Evolutionary conservation across 2,113 vertebrate genomes (phyloP).

Genomic region (Pandion haliaetus): DNA sequence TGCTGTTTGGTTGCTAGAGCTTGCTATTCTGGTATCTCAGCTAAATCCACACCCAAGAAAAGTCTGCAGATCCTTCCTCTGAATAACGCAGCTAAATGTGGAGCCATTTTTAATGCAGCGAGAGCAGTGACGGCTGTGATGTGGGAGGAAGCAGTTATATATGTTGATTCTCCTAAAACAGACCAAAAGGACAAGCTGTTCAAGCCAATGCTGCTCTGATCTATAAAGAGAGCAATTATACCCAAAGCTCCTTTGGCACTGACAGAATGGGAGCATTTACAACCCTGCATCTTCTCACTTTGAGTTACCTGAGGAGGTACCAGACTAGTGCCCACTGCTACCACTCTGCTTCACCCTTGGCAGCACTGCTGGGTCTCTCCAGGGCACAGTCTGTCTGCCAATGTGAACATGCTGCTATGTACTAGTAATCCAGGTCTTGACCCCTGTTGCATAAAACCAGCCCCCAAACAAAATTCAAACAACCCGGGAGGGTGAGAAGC

Average conservation of each 20-base stretch:
- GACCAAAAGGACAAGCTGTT: slow-evolving; percentile 61
- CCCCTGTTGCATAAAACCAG: background rate
- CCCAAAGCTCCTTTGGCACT: slow-evolving; percentile 28
- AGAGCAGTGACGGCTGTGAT: background rate
- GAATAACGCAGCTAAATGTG: background rate
- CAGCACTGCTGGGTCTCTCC: background rate
- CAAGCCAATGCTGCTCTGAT: slow-evolving; percentile 56
- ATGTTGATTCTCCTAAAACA: slow-evolving; percentile 58
- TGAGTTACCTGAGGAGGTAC: background rate
- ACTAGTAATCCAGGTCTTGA: background rate
- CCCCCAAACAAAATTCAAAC: background rate
- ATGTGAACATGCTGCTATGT: background rate
- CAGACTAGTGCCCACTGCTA: fast-evolving
- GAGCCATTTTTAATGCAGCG: background rate
- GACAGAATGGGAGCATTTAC: background rate
- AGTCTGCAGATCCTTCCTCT: background rate
- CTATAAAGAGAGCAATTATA: slow-evolving; percentile 63
- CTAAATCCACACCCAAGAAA: background rate
- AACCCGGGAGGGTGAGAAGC: background rate
- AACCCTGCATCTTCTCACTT: background rate
- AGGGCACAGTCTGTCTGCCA: background rate
- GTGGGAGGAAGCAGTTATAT: slow-evolving; percentile 28
- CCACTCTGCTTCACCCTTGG: background rate
- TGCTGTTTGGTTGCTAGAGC: background rate
- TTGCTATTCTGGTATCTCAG: background rate